Conservation (phyloP, 1,140 invertebrate genomes). For the Monochamus saltuarius region DNA sequence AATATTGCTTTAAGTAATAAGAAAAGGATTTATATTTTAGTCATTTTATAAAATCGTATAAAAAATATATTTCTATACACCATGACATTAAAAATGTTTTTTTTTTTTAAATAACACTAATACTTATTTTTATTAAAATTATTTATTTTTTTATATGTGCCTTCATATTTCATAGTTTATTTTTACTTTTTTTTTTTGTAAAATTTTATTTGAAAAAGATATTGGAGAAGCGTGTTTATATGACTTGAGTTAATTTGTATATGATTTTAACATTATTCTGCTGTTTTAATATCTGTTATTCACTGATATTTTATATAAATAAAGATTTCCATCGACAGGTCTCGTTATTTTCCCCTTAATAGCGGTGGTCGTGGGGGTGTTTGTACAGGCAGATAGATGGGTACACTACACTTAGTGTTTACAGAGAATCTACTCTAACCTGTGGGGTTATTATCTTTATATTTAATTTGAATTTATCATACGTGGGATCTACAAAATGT, state of each 20-base stretch:
- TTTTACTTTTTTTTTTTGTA: conserved; percentile 12
- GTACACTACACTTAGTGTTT: no score
- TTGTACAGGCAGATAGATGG: no score
- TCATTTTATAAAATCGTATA: neutral
- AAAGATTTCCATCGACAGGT: neutral
- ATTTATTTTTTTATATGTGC: conserved; percentile 20
- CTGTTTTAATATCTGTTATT: conserved; percentile 12
- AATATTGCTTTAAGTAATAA: neutral
- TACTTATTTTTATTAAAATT: conserved; percentile 10
- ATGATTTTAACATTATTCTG: conserved; percentile 12
- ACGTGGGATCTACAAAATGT: no score
- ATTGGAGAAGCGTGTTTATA: neutral
- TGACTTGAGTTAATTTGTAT: conserved; percentile 10
- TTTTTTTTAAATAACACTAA: neutral
- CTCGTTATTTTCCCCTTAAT: no score
- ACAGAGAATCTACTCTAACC: no score
- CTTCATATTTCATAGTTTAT: conserved; percentile 16
- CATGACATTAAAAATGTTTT: neutral
- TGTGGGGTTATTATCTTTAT: no score
- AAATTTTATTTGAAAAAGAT: conserved; percentile 7
- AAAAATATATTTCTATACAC: conserved; percentile 1
- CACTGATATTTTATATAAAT: conserved; percentile 15
- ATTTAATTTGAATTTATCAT: no score
- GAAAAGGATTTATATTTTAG: neutral
- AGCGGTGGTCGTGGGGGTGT: no score